A percentile compares a stretch with the other conserved stretches of the same genome.
These are phyloP conservation scores for Cephalopterus ornatus DNA, from an alignment of 2,113 vertebrate genomes.

Conservation along the genomic window DNA sequence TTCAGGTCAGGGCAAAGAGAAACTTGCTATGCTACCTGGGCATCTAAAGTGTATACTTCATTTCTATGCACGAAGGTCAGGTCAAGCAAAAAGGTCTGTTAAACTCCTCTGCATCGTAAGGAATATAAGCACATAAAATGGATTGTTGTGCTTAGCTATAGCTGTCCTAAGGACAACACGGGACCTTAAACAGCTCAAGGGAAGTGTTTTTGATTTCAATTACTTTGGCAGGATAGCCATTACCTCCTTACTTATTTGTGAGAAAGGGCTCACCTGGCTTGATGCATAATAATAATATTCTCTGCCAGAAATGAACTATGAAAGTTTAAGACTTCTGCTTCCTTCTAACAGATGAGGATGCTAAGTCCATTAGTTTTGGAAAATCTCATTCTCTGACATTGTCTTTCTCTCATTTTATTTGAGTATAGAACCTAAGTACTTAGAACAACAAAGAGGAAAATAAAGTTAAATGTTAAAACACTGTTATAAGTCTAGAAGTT, in stretches of 20 bases:
- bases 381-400: background rate
- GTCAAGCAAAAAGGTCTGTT: background rate
- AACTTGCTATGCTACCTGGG: background rate
- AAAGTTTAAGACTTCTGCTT: background rate
- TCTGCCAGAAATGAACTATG: background rate
- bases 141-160: background rate
- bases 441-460: background rate
- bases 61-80: background rate
- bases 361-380: background rate
- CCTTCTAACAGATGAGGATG: background rate
- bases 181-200: background rate
- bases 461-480: background rate
- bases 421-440: background rate
- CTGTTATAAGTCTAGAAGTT: background rate
- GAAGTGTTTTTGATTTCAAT: background rate
- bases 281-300: background rate
- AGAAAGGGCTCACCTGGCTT: background rate
- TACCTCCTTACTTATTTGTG: background rate
- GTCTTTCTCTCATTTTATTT: background rate
- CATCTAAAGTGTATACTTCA: background rate
- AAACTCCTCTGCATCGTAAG: background rate
- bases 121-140: background rate
- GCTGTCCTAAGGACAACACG: background rate
- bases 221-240: background rate
- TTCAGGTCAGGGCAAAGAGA: background rate